Conservation (phyloP, 2,113 vertebrate genomes). For the Lota lota region DNA sequence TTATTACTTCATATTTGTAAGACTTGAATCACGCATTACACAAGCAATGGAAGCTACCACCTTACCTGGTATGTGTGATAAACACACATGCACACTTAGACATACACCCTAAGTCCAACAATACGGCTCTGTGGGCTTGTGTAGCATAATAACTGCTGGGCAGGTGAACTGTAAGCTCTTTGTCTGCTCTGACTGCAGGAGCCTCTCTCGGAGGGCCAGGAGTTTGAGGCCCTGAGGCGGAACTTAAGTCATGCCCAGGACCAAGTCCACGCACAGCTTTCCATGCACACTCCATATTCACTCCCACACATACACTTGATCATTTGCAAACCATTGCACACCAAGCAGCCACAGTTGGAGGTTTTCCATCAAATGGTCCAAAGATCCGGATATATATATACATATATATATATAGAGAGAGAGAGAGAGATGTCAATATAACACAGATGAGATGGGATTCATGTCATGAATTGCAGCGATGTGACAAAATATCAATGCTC, state of each 20-base stretch:
- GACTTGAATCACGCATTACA: constrained; percentile 3
- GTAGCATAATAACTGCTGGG: constrained; percentile 48
- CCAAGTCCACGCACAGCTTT: constrained; percentile 36
- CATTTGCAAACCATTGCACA: background rate
- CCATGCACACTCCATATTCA: background rate
- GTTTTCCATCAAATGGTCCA: background rate
- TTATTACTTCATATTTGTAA: constrained; percentile 14
- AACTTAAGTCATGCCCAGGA: constrained; percentile 36
- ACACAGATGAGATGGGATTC: too few relatives aligned
- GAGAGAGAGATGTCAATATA: too few relatives aligned
- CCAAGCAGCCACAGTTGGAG: background rate
- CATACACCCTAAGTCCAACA: constrained; percentile 29
- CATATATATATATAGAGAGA: too few relatives aligned
- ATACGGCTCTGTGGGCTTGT: constrained; percentile 52
- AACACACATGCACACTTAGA: background rate
- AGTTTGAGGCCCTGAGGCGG: constrained; percentile 34
- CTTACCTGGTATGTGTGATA: background rate
- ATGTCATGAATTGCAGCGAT: too few relatives aligned
- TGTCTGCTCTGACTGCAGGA: constrained; percentile 56
- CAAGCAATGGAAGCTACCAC: background rate
- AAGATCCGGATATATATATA: too few relatives aligned
- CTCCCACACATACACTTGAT: background rate
- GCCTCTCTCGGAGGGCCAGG: constrained; percentile 38
- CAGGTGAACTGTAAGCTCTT: constrained; percentile 71
- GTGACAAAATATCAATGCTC: too few relatives aligned